Conservation (phyloP, 2,113 vertebrate species). For the Elaphurus davidianus region DNA sequence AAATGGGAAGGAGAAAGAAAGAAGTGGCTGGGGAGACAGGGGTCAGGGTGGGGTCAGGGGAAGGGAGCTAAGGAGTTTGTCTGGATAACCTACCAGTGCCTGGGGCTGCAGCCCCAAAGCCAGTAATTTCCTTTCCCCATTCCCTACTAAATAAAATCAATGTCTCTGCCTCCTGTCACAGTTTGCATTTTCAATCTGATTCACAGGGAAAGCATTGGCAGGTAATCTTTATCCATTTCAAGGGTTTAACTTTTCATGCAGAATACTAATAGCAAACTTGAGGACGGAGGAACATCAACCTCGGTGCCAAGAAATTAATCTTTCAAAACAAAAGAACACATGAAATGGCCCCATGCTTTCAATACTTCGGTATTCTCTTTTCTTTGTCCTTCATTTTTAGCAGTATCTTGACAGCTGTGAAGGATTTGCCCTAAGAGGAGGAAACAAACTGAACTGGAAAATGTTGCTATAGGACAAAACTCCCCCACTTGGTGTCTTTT, state of each 20-base stretch:
- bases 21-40: not conserved
- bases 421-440: not conserved
- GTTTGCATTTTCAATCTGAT: slow-evolving; percentile 67
- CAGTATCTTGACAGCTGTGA: slow-evolving; percentile 18
- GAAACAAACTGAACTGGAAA: not conserved
- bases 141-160: slow-evolving; percentile 66
- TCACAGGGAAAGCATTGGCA: slow-evolving; percentile 66
- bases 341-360: not conserved
- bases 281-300: slow-evolving; percentile 40
- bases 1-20: not conserved
- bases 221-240: slow-evolving; percentile 69
- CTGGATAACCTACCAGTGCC: not conserved
- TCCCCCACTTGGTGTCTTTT: not conserved
- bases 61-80: not conserved
- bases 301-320: slow-evolving; percentile 52
- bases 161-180: slow-evolving; percentile 44
- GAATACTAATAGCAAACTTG: slow-evolving; percentile 63
- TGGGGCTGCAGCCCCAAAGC: not conserved
- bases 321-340: slow-evolving; percentile 39
- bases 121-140: not conserved
- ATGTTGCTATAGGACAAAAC: not conserved
- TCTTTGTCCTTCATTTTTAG: not conserved
- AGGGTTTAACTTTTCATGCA: slow-evolving; percentile 57
- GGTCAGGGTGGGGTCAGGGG: accelerated
- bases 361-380: not conserved